These are phyloP conservation scores for Drosophila novamexicana DNA, from an alignment of 1,140 invertebrate species.

Conservation along the genomic window DNA sequence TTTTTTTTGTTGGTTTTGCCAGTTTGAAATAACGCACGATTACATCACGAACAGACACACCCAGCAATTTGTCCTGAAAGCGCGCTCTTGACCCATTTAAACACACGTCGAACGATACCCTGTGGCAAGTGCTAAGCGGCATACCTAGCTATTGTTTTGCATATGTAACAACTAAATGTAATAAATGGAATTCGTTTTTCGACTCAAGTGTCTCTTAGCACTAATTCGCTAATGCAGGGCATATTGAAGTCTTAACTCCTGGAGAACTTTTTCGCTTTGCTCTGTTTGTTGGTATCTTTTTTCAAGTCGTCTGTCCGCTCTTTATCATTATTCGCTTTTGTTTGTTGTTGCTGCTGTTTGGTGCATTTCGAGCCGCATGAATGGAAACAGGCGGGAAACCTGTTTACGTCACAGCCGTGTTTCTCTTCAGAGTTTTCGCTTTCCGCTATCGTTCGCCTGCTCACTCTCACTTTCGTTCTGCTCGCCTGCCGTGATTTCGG, in stretches of 20 bases:
- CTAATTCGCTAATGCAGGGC: conserved; percentile 1
- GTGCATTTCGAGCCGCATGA: conserved; percentile 44
- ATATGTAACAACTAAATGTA: background rate
- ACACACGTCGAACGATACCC: conserved; percentile 29
- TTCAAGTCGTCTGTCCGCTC: conserved; percentile 38
- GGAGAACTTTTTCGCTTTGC: background rate
- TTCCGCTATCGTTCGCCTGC: conserved; percentile 27
- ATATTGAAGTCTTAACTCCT: background rate
- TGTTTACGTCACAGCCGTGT: conserved; percentile 71
- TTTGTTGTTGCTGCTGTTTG: conserved; percentile 53
- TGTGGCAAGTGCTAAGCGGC: background rate
- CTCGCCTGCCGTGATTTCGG: conserved; percentile 24
- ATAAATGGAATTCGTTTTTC: too few species aligned
- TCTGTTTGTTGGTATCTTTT: conserved; percentile 10
- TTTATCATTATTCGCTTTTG: conserved; percentile 80
- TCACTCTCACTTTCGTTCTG: conserved; percentile 70
- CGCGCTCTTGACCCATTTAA: conserved; percentile 71
- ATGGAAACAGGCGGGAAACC: conserved; percentile 62
- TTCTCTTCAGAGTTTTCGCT: conserved; percentile 14
- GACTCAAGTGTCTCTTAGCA: too few species aligned
- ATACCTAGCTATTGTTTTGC: background rate
- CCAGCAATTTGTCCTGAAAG: conserved; percentile 75
- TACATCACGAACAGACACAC: conserved; percentile 64
- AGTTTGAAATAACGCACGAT: conserved; percentile 47
- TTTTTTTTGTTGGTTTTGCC: conserved; percentile 4